Percentiles rank a stretch among this genome's conserved stretches.
phyloP scores from a whole-genome alignment of 2,888 invertebrate species.

The Dryocosmus kuriphilus region DNA sequence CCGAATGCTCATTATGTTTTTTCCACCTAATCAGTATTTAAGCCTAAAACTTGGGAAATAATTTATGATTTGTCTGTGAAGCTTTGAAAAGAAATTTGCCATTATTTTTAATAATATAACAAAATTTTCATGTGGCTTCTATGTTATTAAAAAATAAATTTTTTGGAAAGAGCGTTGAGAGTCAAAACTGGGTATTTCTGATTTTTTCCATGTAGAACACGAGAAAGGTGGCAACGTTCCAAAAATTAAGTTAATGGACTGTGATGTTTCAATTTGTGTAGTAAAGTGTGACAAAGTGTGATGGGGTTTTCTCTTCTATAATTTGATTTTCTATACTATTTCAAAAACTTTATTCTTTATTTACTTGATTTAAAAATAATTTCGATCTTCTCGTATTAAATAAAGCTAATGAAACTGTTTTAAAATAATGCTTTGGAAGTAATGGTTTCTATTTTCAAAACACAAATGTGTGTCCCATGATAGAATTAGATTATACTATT shows the following conservation, averaged over 20 bases:
- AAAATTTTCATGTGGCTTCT: background rate
- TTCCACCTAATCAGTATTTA: too few relatives aligned
- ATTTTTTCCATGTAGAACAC: background rate
- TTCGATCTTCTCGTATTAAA: too few relatives aligned
- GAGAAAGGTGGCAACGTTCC: constrained; percentile 10
- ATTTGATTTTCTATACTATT: background rate
- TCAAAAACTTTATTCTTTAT: background rate
- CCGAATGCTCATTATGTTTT: background rate
- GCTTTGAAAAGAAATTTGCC: too few relatives aligned
- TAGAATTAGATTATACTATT: background rate
- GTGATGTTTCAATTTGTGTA: constrained; percentile 18
- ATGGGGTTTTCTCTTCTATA: background rate
- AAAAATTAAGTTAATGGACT: constrained; percentile 17
- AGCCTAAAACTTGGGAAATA: background rate
- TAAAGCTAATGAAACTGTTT: too few relatives aligned
- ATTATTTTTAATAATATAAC: too few relatives aligned
- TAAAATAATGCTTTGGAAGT: background rate
- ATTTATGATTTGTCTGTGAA: background rate
- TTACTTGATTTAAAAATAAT: background rate
- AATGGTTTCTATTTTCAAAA: background rate
- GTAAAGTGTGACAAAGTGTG: constrained; percentile 6
- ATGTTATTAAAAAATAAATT: background rate
- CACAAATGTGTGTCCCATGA: background rate
- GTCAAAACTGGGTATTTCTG: background rate
- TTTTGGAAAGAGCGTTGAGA: background rate